These are phyloP conservation scores for Apostichopus parvimensis DNA, from an alignment of 35 echinoderm and acorn worm species.

Conservation along the genomic window DNA sequence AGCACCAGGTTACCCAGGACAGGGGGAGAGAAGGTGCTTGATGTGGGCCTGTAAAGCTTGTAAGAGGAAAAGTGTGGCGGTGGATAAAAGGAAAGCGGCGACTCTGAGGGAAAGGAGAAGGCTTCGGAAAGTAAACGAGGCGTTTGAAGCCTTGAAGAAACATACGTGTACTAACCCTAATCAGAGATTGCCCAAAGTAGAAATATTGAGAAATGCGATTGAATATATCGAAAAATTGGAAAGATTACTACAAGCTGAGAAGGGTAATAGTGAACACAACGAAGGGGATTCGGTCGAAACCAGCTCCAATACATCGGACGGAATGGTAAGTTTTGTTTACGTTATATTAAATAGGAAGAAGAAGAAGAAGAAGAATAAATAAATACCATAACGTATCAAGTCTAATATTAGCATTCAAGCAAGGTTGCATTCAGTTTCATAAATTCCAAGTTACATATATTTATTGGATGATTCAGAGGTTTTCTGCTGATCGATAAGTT, in stretches of 20 bases:
- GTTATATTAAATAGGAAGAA: too few relatives aligned
- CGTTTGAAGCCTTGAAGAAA: slow-evolving; percentile 92
- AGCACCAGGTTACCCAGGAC: slow-evolving; percentile 90
- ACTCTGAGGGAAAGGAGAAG: slow-evolving; percentile 88
- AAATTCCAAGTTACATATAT: too few relatives aligned
- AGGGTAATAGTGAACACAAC: slow-evolving; percentile 67
- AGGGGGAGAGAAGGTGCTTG: slow-evolving; percentile 86
- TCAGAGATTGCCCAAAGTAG: slow-evolving; percentile 91
- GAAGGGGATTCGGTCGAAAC: slow-evolving; percentile 95
- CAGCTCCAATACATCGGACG: slow-evolving; percentile 96
- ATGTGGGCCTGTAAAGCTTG: slow-evolving; percentile 99
- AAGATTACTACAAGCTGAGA: slow-evolving; percentile 92
- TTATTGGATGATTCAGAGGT: too few relatives aligned
- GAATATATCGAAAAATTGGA: slow-evolving; percentile 99
- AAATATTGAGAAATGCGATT: slow-evolving; percentile 96
- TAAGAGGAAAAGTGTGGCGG: slow-evolving; percentile 91
- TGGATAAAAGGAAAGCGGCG: slow-evolving; percentile 98
- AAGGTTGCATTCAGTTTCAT: too few relatives aligned
- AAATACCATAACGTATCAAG: too few relatives aligned
- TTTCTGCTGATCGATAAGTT: too few relatives aligned
- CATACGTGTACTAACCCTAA: slow-evolving; percentile 93
- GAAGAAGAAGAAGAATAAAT: too few relatives aligned
- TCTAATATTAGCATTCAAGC: too few relatives aligned
- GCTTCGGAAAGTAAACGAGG: slow-evolving; percentile 94
- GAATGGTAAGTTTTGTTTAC: slow-evolving; percentile 79